Evolutionary conservation across 2,113 vertebrate genomes (phyloP), one percentile per base, ranked within the genome.

Genomic region (Prinia subflava): DNA sequence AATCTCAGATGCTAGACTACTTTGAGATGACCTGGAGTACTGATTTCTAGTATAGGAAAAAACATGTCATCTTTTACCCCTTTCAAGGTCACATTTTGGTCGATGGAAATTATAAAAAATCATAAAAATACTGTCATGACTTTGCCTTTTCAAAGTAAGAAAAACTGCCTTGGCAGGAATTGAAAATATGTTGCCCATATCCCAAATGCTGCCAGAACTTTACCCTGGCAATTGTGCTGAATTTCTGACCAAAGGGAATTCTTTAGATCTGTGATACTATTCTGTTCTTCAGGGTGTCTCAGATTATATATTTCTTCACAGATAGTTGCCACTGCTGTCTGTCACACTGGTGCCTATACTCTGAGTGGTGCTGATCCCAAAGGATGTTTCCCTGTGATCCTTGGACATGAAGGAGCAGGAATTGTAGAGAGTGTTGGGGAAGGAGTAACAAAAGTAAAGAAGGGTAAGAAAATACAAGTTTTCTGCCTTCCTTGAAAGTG

Each of bases 361-460:
- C 87, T 98, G 83, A 98, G 98, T 23, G 98, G 98, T 55, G 97
- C 98, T 69, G 98, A 98, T 92, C 97, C 98, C 0, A 98, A 98
- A 91, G 98, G 98, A 70, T 96, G 95, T 73, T 98, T 98, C 64
- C 98, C 98, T 50, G 98, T 98, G 33, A 98, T 98, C 74, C 55
- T 98, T 94, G 98, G 98, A 55, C 98, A 98, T 0, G 98, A 98
- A 97, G 98, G 98, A 94, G 98, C 98, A 41, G 98, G 98, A 31
- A 95, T 98, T 91, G 98, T 98, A 20, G 98, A 98, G 73, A 98
- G 98, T 73, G 97, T 98, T 46, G 99, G 99, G 2, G 98, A 99
- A 93, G 99, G 99, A 69, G 99, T 99, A 87, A 99, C 98, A 55
- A 99, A 98, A 87, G 98, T 99, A 79, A 99, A 99, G 95, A 97